Conservation (phyloP, 2,113 vertebrate genomes). For the Sinocyclocheilus anshuiensis region DNA sequence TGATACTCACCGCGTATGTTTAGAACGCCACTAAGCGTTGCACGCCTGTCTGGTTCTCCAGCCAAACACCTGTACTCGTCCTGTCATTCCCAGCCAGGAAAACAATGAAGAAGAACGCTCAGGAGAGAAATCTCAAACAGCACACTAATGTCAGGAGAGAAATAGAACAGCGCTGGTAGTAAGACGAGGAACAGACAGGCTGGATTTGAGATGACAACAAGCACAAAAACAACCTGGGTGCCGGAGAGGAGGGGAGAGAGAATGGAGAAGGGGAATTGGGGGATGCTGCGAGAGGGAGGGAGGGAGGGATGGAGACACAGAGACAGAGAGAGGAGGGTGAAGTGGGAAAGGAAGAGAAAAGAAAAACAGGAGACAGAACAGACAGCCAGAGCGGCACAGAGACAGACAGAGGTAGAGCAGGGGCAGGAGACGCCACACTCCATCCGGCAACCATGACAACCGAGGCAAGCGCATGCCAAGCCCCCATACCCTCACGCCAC, state of each 20-base stretch:
- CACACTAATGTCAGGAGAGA: conserved; percentile 1
- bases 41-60: conserved; percentile 19
- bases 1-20: background rate
- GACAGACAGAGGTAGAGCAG: conserved; percentile 31
- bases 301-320: conserved; percentile 36
- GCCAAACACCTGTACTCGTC: background rate
- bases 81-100: background rate
- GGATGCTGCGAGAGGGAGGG: conserved; percentile 41
- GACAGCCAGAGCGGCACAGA: conserved; percentile 33
- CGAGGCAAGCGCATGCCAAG: conserved; percentile 47
- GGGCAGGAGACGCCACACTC: conserved; percentile 31
- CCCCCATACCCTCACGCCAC: conserved; percentile 14
- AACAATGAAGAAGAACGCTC: background rate
- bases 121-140: background rate
- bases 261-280: background rate
- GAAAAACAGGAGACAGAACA: conserved; percentile 27
- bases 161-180: background rate
- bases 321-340: conserved; percentile 13
- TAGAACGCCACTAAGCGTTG: background rate
- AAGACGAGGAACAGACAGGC: background rate
- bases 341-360: conserved; percentile 5
- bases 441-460: conserved; percentile 61
- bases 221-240: conserved; percentile 44
- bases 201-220: conserved; percentile 31
- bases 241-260: conserved; percentile 27